phyloP scores from a whole-genome alignment of 2,888 invertebrate genomes.

The Agrochola macilenta region DNA sequence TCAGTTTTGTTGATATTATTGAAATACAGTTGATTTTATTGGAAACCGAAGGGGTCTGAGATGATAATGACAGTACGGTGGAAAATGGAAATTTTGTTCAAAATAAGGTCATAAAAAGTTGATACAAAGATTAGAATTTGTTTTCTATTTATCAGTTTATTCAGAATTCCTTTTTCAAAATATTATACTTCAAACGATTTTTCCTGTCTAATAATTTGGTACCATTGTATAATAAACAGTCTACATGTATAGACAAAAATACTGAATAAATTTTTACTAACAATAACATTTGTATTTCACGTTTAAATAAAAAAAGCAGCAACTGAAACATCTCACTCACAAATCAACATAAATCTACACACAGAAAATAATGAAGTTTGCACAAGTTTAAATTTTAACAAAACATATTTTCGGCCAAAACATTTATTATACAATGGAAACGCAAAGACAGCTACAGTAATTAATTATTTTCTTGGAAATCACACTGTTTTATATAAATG shows the following conservation, averaged over 20 bases:
- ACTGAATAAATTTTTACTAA: conserved; percentile 1
- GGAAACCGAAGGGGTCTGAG: not conserved
- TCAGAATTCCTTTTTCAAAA: not conserved
- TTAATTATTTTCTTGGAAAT: not conserved
- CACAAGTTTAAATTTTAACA: not conserved
- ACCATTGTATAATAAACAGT: not conserved
- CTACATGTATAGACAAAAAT: not conserved
- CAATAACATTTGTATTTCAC: conserved; percentile 8
- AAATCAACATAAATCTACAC: conserved; percentile 14
- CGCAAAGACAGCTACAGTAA: not conserved
- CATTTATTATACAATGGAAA: not conserved
- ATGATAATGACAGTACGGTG: not conserved
- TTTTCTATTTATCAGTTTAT: not conserved
- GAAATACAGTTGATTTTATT: conserved; percentile 9
- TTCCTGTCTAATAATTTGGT: not conserved
- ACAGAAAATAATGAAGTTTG: not conserved
- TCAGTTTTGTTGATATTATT: not conserved
- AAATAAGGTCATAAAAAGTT: not conserved
- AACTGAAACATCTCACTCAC: conserved; percentile 3
- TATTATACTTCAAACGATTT: not conserved
- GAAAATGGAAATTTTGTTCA: not conserved
- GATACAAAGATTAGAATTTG: not conserved
- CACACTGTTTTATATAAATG: not conserved
- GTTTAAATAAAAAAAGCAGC: not conserved
- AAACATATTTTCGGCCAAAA: not conserved